phyloP scores from a whole-genome alignment of 2,797 vertebrate species.

The Lophius americanus region DNA sequence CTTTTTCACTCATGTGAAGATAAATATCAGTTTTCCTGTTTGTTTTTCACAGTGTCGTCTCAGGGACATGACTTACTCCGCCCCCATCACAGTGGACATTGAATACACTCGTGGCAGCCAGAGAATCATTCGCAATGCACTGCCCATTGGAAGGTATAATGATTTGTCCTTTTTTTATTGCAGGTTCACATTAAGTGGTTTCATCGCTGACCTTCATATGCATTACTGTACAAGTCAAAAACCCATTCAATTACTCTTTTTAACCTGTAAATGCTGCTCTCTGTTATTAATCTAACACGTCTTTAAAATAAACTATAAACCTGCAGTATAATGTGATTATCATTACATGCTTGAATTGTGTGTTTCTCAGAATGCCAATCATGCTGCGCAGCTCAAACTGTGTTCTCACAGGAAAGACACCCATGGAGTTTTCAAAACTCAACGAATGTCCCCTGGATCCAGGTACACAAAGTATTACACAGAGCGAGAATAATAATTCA shows the following conservation, averaged over 20 bases:
- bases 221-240: background rate
- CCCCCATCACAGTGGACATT: conserved; percentile 96
- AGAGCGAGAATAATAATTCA: background rate
- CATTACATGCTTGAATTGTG: conserved; percentile 23
- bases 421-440: conserved; percentile 94
- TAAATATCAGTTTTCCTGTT: background rate
- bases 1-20: background rate
- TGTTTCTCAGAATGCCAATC: conserved; percentile 91
- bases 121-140: conserved; percentile 95
- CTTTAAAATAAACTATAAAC: background rate
- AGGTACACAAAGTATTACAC: conserved; percentile 76
- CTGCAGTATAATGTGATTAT: background rate
- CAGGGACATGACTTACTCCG: conserved; percentile 97
- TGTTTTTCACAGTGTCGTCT: conserved; percentile 88
- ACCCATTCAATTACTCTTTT: too few relatives aligned
- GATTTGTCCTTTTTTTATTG: background rate
- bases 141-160: conserved; percentile 93
- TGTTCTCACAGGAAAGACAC: conserved; percentile 94
- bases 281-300: background rate
- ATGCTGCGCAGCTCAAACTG: conserved; percentile 98
- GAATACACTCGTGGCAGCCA: conserved; percentile 98
- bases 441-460: conserved; percentile 98
- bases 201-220: background rate
- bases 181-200: background rate
- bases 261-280: background rate